Base-by-base conservation (phyloP, 2,888 invertebrate species). In the Eurois occulta region DNA sequence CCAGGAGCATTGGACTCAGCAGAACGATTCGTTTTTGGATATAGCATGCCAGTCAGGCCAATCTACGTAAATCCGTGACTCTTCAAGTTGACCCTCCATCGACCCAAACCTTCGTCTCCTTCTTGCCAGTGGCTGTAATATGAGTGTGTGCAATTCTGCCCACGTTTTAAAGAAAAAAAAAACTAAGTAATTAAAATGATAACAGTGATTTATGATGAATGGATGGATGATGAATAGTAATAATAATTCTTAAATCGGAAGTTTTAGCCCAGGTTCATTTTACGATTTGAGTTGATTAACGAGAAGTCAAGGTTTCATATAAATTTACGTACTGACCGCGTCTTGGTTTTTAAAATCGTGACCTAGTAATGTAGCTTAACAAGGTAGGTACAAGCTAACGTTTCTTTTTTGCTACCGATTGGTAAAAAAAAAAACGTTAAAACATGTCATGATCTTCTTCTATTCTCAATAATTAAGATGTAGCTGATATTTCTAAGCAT, bases 201-300 rank as follows among this genome's bases (percentile, higher is more conserved):
- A 67, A 28, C 18, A 60, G 13, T 35, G 11, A 58, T 35, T 28
- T 16, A 43, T 48, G 43, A 65, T 55, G 6, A n/a, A 43, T 24
- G 35, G 13, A 24, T 13, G 24, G 58, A 58, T 16, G 16, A 28
- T 58, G 58, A 13, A 58, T 52, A 55, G 41, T 66, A 38, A 16
- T 62, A 65, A 62, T 60, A 18, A 32, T 11, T 72, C 24, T 80
- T 38, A 16, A 65, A 69, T 82, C 77, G 83, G 77, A 80, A 70
- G 58, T 69, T 18, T 32, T 72, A 64, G 11, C 38, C 16, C 24
- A 64, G 43, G 38, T 60, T 18, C 16, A 58, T 52, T 58, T 66
- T 70, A 55, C 32, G 21, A 68, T 68, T 28, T 35, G 6, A 65
- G 13, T 52, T 84, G 32, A 72, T 72, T 80, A 35, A 52, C 62